Evolutionary conservation across 2,113 vertebrate genomes (phyloP).

Genomic region (Emydocephalus ijimae): DNA sequence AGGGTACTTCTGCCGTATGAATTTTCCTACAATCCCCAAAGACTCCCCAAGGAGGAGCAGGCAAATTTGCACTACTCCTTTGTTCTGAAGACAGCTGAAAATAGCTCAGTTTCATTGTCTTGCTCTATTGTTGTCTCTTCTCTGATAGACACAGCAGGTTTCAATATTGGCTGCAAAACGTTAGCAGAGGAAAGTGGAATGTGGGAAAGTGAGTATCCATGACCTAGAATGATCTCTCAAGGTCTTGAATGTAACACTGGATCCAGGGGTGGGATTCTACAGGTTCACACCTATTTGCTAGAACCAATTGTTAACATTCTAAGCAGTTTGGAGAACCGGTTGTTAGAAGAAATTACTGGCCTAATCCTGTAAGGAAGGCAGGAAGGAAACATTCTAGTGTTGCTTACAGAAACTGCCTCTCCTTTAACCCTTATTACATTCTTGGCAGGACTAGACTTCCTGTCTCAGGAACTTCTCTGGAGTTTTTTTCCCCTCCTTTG

Average conservation of each 20-base stretch:
- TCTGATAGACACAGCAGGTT: background rate
- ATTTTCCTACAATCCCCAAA: background rate
- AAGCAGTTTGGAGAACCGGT: too few species aligned
- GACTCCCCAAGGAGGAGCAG: background rate
- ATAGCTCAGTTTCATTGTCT: background rate
- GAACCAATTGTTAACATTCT: too few species aligned
- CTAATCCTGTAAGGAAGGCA: too few species aligned
- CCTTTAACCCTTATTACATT: too few species aligned
- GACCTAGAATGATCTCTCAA: background rate
- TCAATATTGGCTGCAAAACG: too few species aligned
- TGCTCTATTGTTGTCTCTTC: background rate
- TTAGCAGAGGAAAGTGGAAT: background rate
- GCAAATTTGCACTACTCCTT: background rate
- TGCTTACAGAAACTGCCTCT: too few species aligned
- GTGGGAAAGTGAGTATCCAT: background rate
- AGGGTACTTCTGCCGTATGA: background rate
- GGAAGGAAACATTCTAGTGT: too few species aligned
- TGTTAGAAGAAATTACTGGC: too few species aligned
- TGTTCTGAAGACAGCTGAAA: background rate
- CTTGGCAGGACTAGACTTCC: too few species aligned
- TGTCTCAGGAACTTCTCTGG: too few species aligned
- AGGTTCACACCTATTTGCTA: too few species aligned
- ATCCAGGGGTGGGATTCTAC: background rate
- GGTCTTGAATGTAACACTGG: background rate
- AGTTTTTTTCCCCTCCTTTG: too few species aligned